Conservation (phyloP, 2,113 vertebrate species). For the Bubo scandiacus region DNA sequence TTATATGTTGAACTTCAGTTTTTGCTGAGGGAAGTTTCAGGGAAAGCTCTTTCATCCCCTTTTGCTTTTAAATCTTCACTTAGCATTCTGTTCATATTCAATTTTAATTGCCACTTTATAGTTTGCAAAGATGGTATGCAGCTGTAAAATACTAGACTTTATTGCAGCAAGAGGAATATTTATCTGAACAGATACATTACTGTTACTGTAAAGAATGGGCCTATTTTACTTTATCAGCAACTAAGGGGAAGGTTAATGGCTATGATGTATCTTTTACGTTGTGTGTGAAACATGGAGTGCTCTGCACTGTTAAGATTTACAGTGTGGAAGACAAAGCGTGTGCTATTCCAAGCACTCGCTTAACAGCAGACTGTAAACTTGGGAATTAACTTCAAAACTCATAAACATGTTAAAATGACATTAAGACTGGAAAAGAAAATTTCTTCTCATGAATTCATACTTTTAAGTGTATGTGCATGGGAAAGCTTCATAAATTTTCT, state of each 20-base stretch:
- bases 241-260: constrained; percentile 73
- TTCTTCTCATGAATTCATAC: background rate
- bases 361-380: constrained; percentile 38
- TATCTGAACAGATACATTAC: constrained; percentile 69
- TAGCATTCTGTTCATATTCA: constrained; percentile 16
- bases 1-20: background rate
- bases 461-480: background rate
- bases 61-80: constrained; percentile 17
- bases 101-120: constrained; percentile 58
- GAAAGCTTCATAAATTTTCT: background rate
- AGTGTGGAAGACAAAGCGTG: constrained; percentile 47
- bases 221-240: constrained; percentile 76
- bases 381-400: constrained; percentile 32
- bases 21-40: constrained; percentile 24
- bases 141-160: constrained; percentile 63
- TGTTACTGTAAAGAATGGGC: constrained; percentile 73
- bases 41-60: background rate
- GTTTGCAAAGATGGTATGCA: constrained; percentile 35
- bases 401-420: constrained; percentile 38
- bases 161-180: constrained; percentile 67
- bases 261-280: constrained; percentile 68
- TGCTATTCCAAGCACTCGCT: constrained; percentile 48
- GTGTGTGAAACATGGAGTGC: constrained; percentile 61
- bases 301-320: constrained; percentile 64
- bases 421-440: constrained; percentile 9